Base-by-base conservation (phyloP, 23 tunicate species). In the Aplidium turbinatum region DNA sequence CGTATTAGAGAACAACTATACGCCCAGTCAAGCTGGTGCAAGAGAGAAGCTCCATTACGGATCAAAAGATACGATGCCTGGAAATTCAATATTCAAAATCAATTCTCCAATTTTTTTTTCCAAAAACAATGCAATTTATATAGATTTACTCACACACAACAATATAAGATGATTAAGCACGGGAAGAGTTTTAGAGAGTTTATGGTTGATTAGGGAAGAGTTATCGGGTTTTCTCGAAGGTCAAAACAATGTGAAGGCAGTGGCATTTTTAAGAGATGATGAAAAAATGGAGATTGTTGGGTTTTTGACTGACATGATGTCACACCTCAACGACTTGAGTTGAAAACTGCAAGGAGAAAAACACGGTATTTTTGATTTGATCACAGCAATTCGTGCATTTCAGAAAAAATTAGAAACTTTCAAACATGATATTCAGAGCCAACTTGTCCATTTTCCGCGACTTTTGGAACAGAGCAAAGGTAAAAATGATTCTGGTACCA, bases 271-370 rank as follows among this genome's bases (percentile, higher is more conserved):
- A 11, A 62, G 36, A 62, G 68, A 62, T 26, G 68, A 62, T 62
- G 18, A 13, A 30, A 62, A 62, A 24, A 62, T 62, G 68, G 68
- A 62, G 7, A 62, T 62, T 62, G 68, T 62, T 62, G 68, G 9
- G 36, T 62, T 62, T 29, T 62, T 62, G 36, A 62, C 68, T 62
- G 38, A 26, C 68, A 62, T 62, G 36, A 62, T 62, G 68, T 62
- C 68, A 62, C 68, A 62, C 68, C 22, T 62, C 22, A n/a, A 62
- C 62, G 62, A 21, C 62, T 55, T 55, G 62, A 55, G n/a, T 55
- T 16, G 13, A 55, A 55, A 55, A 55, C 23, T 55, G 62, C 62
- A 18, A 55, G 62, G 62, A 55, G 62, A 20, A n/a, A n/a, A n/a
- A n/a, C n/a, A n/a, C n/a, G n/a, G n/a, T n/a, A n/a, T n/a, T n/a